These are phyloP conservation scores for Mormoops blainvillei DNA, from an alignment of 2,113 vertebrate genomes.

Conservation along the genomic window DNA sequence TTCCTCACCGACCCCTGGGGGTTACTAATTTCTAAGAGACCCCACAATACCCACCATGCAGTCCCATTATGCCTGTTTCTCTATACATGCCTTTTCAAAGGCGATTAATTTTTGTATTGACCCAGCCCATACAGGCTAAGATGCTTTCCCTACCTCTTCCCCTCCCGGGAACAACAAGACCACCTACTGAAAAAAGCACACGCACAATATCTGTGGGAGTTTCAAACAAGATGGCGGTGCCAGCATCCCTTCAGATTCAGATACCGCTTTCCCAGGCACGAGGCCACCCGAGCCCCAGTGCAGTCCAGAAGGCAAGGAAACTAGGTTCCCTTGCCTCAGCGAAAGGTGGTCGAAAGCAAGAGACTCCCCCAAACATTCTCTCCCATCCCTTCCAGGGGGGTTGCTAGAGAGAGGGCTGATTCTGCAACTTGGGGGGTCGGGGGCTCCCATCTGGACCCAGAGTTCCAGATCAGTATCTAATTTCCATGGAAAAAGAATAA, in stretches of 20 bases:
- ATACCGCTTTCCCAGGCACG: background rate
- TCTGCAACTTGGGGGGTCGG: background rate
- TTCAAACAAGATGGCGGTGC: constrained; percentile 63
- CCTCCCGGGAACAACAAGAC: background rate
- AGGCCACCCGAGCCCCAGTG: background rate
- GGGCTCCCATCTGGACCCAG: background rate
- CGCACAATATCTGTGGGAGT: background rate
- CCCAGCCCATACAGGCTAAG: background rate
- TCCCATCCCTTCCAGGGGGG: background rate
- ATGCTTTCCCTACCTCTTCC: background rate
- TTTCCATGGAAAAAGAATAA: background rate
- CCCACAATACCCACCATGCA: background rate
- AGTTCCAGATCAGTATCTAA: background rate
- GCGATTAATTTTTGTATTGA: background rate
- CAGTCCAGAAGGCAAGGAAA: background rate
- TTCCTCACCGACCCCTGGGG: background rate
- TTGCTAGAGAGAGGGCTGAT: background rate
- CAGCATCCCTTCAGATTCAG: background rate
- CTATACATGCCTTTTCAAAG: background rate
- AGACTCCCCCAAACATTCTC: background rate
- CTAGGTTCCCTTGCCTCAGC: no score
- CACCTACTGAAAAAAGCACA: background rate
- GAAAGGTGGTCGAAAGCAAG: background rate
- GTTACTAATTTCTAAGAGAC: background rate
- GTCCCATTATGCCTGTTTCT: background rate